phyloP scores from a whole-genome alignment of 2,797 vertebrate genomes.

The Silurus lanzhouensis region DNA sequence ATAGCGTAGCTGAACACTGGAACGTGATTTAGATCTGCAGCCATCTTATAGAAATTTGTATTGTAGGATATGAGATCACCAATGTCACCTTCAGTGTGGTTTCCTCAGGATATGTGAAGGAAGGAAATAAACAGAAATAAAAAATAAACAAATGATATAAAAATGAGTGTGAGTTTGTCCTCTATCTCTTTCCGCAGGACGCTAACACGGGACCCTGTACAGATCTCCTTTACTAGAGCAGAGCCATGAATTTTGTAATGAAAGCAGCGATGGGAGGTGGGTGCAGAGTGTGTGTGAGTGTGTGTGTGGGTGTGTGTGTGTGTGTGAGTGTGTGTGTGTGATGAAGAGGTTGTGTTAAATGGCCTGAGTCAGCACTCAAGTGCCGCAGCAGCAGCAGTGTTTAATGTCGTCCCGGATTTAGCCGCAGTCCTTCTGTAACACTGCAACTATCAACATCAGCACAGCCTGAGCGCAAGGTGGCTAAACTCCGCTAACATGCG shows the following conservation, averaged over 20 bases:
- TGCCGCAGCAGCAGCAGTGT: conserved; percentile 42
- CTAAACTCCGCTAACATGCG: background rate
- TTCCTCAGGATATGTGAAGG: background rate
- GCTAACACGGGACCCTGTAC: background rate
- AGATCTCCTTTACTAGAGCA: conserved; percentile 6
- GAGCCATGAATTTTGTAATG: conserved; percentile 93
- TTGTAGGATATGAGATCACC: background rate
- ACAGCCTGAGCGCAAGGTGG: background rate
- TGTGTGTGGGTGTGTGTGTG: conserved; percentile 28
- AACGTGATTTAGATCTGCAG: too few relatives aligned
- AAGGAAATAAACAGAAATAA: background rate
- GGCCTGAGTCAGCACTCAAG: conserved; percentile 43
- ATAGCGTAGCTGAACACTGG: background rate
- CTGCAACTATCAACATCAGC: background rate
- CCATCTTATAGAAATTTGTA: background rate
- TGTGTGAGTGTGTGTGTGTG: background rate
- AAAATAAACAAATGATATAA: background rate
- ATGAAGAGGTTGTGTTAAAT: conserved; percentile 41
- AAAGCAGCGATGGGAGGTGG: conserved; percentile 94
- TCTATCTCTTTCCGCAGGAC: conserved; percentile 33
- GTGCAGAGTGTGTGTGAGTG: conserved; percentile 76
- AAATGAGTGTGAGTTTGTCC: background rate
- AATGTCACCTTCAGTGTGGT: background rate
- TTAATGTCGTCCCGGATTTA: conserved; percentile 1
- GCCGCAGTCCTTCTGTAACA: background rate